A percentile compares a stretch with the other conserved stretches of the same genome.
Conservation (phyloP, 2,888 invertebrate genomes). For the Chaetogeoica ovagalla region DNA sequence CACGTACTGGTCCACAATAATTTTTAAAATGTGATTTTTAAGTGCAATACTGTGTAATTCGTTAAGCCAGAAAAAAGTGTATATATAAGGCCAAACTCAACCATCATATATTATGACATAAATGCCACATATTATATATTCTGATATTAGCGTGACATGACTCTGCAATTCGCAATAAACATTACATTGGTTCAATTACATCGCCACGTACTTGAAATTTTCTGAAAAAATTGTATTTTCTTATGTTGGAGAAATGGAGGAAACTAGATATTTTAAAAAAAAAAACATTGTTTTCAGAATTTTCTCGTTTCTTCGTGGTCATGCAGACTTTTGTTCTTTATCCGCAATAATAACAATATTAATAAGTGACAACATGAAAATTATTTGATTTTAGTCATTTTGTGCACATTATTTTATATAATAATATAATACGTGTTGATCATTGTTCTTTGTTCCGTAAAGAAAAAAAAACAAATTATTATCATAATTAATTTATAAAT, state of each 20-base stretch:
- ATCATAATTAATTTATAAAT: too few species aligned
- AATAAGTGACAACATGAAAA: conserved; percentile 26
- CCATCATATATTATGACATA: conserved; percentile 24
- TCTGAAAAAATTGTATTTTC: not conserved
- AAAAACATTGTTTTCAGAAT: too few species aligned
- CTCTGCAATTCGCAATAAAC: not conserved
- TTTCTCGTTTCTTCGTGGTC: too few species aligned
- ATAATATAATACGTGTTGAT: too few species aligned
- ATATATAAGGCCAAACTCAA: not conserved
- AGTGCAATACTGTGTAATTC: conserved; percentile 46
- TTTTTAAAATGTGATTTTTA: conserved; percentile 29
- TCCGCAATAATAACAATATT: not conserved
- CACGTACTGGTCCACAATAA: not conserved
- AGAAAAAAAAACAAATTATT: too few species aligned
- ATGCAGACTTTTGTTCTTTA: too few species aligned
- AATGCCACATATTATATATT: not conserved
- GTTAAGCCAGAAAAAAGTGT: conserved; percentile 5
- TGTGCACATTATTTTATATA: not conserved
- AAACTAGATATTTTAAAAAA: too few species aligned
- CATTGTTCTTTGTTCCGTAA: too few species aligned
- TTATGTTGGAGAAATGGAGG: too few species aligned
- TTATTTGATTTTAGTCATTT: conserved; percentile 44
- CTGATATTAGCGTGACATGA: not conserved
- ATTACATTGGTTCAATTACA: not conserved
- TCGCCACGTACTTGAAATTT: not conserved